Percentiles rank a stretch among this genome's conserved stretches.
Evolutionary conservation across 92 coral and sea anemone genomes (phyloP).

Genomic region (Umimayanthus chanpuru): DNA sequence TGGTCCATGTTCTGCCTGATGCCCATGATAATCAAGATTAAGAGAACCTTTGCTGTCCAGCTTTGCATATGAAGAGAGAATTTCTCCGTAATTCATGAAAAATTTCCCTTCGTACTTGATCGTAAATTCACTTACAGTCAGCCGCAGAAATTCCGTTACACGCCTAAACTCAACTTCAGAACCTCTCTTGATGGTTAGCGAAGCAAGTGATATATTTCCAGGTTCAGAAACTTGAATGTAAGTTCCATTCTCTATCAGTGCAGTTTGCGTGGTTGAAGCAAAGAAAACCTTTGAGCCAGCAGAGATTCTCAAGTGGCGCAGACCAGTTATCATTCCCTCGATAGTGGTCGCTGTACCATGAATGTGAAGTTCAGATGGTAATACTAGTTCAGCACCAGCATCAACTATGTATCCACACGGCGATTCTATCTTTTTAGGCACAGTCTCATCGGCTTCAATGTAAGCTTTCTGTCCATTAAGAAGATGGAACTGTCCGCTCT

Average conservation of each 20-base stretch:
- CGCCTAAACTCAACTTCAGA: slow-evolving; percentile 59
- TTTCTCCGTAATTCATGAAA: slow-evolving; percentile 66
- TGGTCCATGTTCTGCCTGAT: slow-evolving; percentile 58
- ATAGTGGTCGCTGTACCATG: slow-evolving; percentile 66
- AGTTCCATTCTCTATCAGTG: slow-evolving; percentile 60
- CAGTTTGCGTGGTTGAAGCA: slow-evolving; percentile 67
- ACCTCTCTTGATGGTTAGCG: slow-evolving; percentile 52
- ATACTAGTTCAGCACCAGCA: slow-evolving; percentile 60
- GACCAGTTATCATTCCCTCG: slow-evolving; percentile 67
- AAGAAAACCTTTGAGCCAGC: slow-evolving; percentile 55
- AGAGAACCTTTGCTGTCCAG: slow-evolving; percentile 61
- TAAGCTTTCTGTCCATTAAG: slow-evolving; percentile 51
- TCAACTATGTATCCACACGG: slow-evolving; percentile 69
- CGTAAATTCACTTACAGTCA: slow-evolving; percentile 53
- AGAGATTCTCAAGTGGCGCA: slow-evolving; percentile 55
- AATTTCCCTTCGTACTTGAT: slow-evolving; percentile 58
- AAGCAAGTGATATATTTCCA: slow-evolving; percentile 69
- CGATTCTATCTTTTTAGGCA: slow-evolving; percentile 63
- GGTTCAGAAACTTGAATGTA: slow-evolving; percentile 59
- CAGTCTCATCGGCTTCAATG: slow-evolving; percentile 71
- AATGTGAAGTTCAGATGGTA: slow-evolving; percentile 67
- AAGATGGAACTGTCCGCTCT: slow-evolving; percentile 70
- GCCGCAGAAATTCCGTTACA: slow-evolving; percentile 55
- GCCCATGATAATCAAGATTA: slow-evolving; percentile 50
- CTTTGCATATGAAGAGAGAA: slow-evolving; percentile 67